Conservation (phyloP, 2,113 vertebrate species). For the Sminthopsis crassicaudata region DNA sequence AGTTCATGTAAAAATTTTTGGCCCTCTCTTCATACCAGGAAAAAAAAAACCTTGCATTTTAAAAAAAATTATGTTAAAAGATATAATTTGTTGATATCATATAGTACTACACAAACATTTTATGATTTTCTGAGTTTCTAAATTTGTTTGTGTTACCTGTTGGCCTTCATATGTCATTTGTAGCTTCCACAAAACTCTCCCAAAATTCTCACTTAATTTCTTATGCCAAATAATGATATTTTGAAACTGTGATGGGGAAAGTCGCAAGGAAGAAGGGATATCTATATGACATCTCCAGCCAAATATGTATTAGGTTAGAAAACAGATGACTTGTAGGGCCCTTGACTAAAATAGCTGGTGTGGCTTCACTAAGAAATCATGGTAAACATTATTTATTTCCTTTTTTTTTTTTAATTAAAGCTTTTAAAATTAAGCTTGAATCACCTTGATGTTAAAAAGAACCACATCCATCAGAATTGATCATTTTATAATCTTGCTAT, state of each 20-base stretch:
- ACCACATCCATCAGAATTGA: no score
- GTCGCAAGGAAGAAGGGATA: neutral
- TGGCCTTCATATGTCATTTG: neutral
- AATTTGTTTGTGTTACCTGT: neutral
- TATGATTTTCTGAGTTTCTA: neutral
- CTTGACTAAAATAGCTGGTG: neutral
- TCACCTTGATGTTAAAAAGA: no score
- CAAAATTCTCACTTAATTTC: neutral
- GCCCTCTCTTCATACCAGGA: neutral
- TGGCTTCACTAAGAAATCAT: neutral
- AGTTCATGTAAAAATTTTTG: neutral
- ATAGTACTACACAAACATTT: neutral
- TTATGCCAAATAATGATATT: neutral
- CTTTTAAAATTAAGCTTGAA: no score
- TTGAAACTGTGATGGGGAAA: neutral
- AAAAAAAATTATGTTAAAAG: neutral
- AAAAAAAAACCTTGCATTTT: neutral
- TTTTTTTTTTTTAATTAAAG: no score
- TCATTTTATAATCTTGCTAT: no score
- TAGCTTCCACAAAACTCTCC: neutral
- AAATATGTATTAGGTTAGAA: neutral
- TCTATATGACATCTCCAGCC: neutral
- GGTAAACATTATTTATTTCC: neutral
- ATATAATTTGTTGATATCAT: neutral
- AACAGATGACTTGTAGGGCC: neutral